A percentile compares a stretch with the other conserved stretches of the same genome.
Conservation (phyloP, 64 coral and sea anemone genomes). For the Pocillopora verrucosa region DNA sequence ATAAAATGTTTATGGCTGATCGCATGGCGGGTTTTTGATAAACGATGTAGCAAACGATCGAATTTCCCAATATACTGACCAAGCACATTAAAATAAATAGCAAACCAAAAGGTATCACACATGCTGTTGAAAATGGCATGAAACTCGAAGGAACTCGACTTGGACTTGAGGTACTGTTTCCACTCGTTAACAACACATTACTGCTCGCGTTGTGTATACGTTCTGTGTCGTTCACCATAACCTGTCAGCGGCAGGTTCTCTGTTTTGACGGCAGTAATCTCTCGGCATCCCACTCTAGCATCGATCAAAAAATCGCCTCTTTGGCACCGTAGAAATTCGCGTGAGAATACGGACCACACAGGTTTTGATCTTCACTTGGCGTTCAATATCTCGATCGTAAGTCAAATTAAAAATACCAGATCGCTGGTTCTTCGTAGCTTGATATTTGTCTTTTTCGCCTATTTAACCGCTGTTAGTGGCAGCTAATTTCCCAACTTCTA, state of each 20-base stretch:
- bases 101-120: conserved; percentile 54
- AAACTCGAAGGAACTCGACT: not conserved
- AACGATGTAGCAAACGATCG: conserved; percentile 92
- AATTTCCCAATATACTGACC: conserved; percentile 79
- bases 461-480: conserved; percentile 33
- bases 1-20: conserved; percentile 92
- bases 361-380: not conserved
- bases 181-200: conserved; percentile 18
- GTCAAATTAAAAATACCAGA: not conserved
- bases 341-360: not conserved
- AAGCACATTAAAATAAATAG: conserved; percentile 78
- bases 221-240: conserved; percentile 27
- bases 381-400: not conserved
- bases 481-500: conserved; percentile 24
- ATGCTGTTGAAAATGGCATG: conserved; percentile 14
- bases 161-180: not conserved
- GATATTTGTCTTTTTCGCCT: conserved; percentile 25
- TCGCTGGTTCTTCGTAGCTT: not conserved
- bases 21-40: conserved; percentile 98
- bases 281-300: not conserved
- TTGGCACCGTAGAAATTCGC: not conserved
- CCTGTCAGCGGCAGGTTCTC: not conserved
- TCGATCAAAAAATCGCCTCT: not conserved
- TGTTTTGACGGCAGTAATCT: not conserved
- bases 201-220: not conserved